phyloP scores from a whole-genome alignment of 35 echinoderm and acorn worm species.

The Ophiothrix spiculata region DNA sequence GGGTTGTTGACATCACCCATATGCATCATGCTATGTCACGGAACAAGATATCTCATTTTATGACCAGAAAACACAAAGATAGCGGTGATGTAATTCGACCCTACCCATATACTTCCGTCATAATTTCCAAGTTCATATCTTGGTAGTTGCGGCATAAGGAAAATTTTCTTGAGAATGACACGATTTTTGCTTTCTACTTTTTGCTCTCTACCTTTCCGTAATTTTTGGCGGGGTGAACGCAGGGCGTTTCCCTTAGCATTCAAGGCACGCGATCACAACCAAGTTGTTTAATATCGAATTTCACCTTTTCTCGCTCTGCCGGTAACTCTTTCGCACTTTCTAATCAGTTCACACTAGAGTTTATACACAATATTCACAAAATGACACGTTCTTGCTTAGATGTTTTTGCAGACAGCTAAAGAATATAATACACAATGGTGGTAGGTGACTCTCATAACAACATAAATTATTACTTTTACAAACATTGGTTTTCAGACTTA shows the following conservation, averaged over 20 bases:
- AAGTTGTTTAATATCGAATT: constrained; percentile 1
- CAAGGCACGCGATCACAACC: background rate
- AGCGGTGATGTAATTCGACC: background rate
- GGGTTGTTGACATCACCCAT: constrained; percentile 5
- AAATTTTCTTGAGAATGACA: background rate
- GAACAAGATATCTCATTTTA: constrained; percentile 16
- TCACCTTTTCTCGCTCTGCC: background rate
- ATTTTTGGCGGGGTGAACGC: constrained; percentile 13
- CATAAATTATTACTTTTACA: constrained; percentile 6
- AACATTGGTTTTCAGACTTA: background rate
- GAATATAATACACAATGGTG: background rate
- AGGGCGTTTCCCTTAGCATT: constrained; percentile 1
- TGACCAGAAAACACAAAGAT: constrained; percentile 11
- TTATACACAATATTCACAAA: constrained; percentile 16
- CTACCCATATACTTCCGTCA: constrained; percentile 14
- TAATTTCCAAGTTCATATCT: constrained; percentile 16
- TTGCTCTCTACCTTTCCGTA: too few species aligned
- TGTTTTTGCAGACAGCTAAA: background rate
- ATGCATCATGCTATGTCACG: constrained; percentile 9
- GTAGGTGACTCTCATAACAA: background rate
- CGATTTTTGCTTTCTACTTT: background rate
- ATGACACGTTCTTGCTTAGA: constrained; percentile 12
- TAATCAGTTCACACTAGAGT: constrained; percentile 6
- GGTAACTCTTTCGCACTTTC: constrained; percentile 7
- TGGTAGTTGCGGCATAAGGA: background rate